Conservation (phyloP, 2,113 vertebrate species). For the Ictalurus furcatus region DNA sequence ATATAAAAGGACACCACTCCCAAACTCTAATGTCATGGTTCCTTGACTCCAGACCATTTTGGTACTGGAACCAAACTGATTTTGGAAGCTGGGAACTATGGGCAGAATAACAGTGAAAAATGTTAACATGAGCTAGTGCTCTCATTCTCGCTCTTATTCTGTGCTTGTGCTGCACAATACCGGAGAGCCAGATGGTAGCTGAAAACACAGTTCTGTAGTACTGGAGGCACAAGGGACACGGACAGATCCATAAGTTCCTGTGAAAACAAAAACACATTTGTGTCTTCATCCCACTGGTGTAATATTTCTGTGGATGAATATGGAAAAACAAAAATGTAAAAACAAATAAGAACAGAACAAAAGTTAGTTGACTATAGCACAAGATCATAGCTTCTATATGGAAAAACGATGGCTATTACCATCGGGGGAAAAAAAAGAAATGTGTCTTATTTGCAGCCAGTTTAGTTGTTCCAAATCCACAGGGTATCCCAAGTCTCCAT, state of each 20-base stretch:
- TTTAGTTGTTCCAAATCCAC: too few species aligned
- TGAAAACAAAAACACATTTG: conserved; percentile 8
- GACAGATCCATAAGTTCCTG: conserved; percentile 28
- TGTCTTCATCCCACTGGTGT: background rate
- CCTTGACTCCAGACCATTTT: background rate
- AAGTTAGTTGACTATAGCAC: background rate
- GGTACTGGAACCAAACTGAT: background rate
- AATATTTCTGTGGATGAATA: conserved; percentile 2
- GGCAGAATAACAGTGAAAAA: background rate
- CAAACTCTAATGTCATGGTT: background rate
- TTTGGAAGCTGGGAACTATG: background rate
- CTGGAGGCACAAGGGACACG: conserved; percentile 29
- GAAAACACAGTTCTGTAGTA: conserved; percentile 20
- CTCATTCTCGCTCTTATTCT: conserved; percentile 5
- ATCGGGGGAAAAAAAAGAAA: background rate
- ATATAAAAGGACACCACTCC: background rate
- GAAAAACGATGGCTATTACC: background rate
- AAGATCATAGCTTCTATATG: background rate
- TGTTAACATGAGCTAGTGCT: background rate
- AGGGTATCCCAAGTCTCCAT: too few species aligned
- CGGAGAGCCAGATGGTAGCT: conserved; percentile 31
- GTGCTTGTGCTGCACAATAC: conserved; percentile 11
- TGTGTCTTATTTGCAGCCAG: background rate
- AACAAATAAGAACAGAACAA: background rate
- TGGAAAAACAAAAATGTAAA: background rate